Percentiles rank a stretch among this genome's conserved stretches.
phyloP scores from a whole-genome alignment of 2,113 vertebrate species.

The Thalassoma bifasciatum region DNA sequence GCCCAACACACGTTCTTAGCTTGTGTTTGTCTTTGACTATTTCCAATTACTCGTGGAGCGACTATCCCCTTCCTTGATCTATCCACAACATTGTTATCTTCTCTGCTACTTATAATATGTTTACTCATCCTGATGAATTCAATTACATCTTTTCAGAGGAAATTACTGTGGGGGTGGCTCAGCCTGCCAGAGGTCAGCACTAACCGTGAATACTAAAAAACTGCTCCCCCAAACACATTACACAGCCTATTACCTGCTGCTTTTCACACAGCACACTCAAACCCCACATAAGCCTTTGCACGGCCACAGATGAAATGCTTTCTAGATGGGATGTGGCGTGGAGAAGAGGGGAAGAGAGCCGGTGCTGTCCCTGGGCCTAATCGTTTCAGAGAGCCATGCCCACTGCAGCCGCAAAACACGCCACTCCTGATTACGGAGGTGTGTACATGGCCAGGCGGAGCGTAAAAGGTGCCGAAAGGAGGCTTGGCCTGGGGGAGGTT shows the following conservation, averaged over 20 bases:
- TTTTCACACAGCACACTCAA: constrained; percentile 67
- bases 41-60: constrained; percentile 73
- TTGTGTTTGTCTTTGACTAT: constrained; percentile 76
- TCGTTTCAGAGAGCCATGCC: constrained; percentile 77
- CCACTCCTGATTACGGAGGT: constrained; percentile 76
- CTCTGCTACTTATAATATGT: constrained; percentile 78
- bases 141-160: constrained; percentile 81
- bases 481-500: constrained; percentile 43
- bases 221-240: constrained; percentile 78
- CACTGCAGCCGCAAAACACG: constrained; percentile 69
- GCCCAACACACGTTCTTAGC: constrained; percentile 36
- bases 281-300: constrained; percentile 68
- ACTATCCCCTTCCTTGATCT: constrained; percentile 74
- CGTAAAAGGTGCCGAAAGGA: constrained; percentile 63
- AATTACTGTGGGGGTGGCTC: constrained; percentile 75
- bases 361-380: constrained; percentile 78
- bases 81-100: constrained; percentile 80
- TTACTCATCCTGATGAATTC: constrained; percentile 82
- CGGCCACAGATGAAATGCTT: constrained; percentile 83
- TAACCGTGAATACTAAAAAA: constrained; percentile 80
- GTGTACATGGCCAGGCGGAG: constrained; percentile 62
- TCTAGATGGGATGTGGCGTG: constrained; percentile 81
- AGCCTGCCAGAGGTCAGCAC: constrained; percentile 76
- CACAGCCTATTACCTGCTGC: constrained; percentile 81
- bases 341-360: constrained; percentile 76